Evolutionary conservation across 1,140 invertebrate genomes (phyloP).

Genomic region (Odontomachus brunneus): DNA sequence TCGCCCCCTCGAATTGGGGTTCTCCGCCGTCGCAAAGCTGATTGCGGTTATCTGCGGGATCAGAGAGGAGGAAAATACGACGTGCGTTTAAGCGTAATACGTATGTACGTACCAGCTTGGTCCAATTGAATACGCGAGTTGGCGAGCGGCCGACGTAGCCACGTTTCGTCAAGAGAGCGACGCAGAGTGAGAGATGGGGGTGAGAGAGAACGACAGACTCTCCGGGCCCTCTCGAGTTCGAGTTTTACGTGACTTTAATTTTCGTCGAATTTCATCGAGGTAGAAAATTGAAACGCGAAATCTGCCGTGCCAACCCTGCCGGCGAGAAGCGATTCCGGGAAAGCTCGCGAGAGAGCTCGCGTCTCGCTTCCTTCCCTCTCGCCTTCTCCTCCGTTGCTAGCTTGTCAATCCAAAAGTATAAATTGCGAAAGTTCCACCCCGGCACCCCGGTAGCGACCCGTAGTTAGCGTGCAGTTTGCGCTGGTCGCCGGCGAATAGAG

Average conservation of each 20-base stretch:
- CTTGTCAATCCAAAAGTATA: constrained; percentile 58
- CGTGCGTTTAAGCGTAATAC: constrained; percentile 39
- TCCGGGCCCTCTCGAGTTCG: too few species aligned
- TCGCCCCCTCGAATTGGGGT: constrained; percentile 3
- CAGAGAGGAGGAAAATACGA: constrained; percentile 30
- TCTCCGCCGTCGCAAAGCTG: constrained; percentile 20
- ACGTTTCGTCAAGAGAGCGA: constrained; percentile 49
- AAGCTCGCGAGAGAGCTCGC: neutral
- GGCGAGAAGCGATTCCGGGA: constrained; percentile 28
- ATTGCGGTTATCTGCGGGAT: constrained; percentile 40
- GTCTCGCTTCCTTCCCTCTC: constrained; percentile 7
- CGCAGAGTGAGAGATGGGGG: constrained; percentile 2
- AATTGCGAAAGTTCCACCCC: constrained; percentile 51
- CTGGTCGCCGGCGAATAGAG: constrained; percentile 25
- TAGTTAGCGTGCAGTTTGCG: constrained; percentile 43
- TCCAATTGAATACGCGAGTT: constrained; percentile 46
- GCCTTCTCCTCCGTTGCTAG: constrained; percentile 6
- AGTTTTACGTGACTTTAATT: constrained; percentile 62
- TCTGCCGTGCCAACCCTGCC: neutral
- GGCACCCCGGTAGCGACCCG: constrained; percentile 24
- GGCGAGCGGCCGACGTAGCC: constrained; percentile 32
- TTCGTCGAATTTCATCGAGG: constrained; percentile 59
- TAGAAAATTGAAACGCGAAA: constrained; percentile 55
- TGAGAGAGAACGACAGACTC: constrained; percentile 4
- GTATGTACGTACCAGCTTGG: neutral